Percentiles rank a stretch among this genome's conserved stretches.
Evolutionary conservation across 1,140 invertebrate genomes (phyloP).

Genomic region (Thaumetopoea pityocampa): DNA sequence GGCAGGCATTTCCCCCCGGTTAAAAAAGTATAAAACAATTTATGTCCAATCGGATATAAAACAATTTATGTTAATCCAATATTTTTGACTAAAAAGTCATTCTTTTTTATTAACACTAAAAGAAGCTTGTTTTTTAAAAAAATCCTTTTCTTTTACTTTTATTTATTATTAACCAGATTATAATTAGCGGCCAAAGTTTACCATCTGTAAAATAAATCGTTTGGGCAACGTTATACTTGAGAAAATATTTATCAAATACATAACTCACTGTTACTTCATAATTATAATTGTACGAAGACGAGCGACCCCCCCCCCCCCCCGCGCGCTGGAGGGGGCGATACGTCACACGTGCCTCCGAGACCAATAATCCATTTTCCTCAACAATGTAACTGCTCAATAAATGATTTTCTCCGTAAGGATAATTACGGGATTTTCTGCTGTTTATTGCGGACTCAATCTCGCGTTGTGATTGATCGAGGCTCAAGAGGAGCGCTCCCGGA

Average conservation of each 20-base stretch:
- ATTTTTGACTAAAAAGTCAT: no score
- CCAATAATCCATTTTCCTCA: slow-evolving; percentile 31
- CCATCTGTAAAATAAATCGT: slow-evolving; percentile 30
- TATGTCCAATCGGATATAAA: no score
- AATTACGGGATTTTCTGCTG: slow-evolving; percentile 37
- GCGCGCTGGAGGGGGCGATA: slow-evolving; percentile 10
- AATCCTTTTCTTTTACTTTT: no score
- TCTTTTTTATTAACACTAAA: no score
- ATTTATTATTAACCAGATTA: no score
- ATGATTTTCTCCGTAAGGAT: slow-evolving; percentile 40
- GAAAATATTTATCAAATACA: slow-evolving; percentile 4
- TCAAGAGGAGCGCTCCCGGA: slow-evolving; percentile 38
- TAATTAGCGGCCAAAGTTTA: no score
- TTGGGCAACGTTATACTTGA: slow-evolving; percentile 2
- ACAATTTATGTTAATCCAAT: no score
- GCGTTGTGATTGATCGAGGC: slow-evolving; percentile 42
- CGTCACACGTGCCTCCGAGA: slow-evolving; percentile 19
- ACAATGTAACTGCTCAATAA: slow-evolving; percentile 37
- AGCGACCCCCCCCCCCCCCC: neutral
- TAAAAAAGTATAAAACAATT: no score
- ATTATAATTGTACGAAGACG: neutral
- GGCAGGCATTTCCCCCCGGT: no score
- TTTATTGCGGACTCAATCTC: slow-evolving; percentile 43
- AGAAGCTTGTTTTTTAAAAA: no score
- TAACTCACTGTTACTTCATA: slow-evolving; percentile 6